Percentiles rank a stretch among this genome's conserved stretches.
These are phyloP conservation scores for Mizuhopecten yessoensis DNA, from an alignment of 1,140 invertebrate species.

Conservation along the genomic window DNA sequence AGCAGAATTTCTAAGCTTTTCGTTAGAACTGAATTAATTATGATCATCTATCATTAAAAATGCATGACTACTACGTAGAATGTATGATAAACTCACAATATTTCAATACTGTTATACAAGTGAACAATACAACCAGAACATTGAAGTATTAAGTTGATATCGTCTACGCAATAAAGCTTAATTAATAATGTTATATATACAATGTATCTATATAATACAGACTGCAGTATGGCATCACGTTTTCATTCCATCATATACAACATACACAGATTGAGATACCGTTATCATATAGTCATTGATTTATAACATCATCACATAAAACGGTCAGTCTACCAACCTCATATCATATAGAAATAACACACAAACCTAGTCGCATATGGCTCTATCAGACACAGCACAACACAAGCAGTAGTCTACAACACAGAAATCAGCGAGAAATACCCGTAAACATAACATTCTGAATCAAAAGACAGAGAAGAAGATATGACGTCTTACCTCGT, in stretches of 20 bases:
- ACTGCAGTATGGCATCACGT: neutral
- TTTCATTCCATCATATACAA: neutral
- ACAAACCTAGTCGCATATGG: neutral
- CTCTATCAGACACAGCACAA: neutral
- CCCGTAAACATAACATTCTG: neutral
- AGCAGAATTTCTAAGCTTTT: neutral
- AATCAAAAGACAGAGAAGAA: neutral
- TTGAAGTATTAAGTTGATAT: neutral
- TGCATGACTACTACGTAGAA: neutral
- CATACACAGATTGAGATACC: neutral
- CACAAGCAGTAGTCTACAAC: neutral
- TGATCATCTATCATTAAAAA: neutral
- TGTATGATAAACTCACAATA: no score
- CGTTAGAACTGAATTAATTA: conserved; percentile 24
- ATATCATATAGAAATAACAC: neutral
- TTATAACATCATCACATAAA: neutral
- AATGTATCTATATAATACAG: no score
- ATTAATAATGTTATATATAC: neutral
- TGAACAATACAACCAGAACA: neutral
- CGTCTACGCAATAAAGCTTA: neutral
- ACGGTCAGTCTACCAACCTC: neutral
- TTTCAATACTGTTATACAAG: no score
- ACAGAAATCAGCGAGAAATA: neutral
- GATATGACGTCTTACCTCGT: conserved; percentile 4
- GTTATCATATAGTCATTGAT: neutral